These are phyloP conservation scores for Emesis castigata DNA, from an alignment of 2,888 invertebrate genomes.

Conservation along the genomic window DNA sequence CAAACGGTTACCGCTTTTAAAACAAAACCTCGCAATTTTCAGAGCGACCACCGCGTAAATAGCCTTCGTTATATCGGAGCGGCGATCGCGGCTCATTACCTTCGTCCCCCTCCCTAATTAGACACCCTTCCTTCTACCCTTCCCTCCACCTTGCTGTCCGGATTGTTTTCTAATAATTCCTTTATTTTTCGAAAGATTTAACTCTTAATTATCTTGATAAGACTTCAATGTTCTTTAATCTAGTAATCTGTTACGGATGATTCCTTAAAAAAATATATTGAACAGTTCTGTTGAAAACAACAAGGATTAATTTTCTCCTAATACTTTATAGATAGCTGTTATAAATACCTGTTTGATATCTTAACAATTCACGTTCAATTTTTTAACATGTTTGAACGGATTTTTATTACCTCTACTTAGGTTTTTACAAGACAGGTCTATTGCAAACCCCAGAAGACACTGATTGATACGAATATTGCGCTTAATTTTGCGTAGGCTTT, in stretches of 20 bases:
- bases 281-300: neutral
- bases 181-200: slow-evolving; percentile 82
- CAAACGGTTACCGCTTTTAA: slow-evolving; percentile 88
- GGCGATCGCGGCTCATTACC: slow-evolving; percentile 88
- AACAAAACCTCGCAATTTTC: slow-evolving; percentile 87
- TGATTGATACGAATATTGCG: no score
- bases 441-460: no score
- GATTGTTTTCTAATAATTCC: slow-evolving; percentile 88
- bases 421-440: no score
- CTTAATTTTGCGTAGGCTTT: no score
- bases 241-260: slow-evolving; percentile 10
- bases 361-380: neutral
- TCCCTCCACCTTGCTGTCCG: slow-evolving; percentile 72
- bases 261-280: neutral
- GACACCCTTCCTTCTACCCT: slow-evolving; percentile 80
- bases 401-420: no score
- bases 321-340: neutral
- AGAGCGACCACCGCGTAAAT: slow-evolving; percentile 86
- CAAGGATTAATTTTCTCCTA: neutral
- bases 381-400: neutral
- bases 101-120: slow-evolving; percentile 83
- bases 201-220: slow-evolving; percentile 79
- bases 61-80: slow-evolving; percentile 86
- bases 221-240: slow-evolving; percentile 60
- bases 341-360: neutral